Evolutionary conservation across 2,888 invertebrate species (phyloP), one percentile per base, ranked within the genome.

Genomic region (Apodemia hepburni): DNA sequence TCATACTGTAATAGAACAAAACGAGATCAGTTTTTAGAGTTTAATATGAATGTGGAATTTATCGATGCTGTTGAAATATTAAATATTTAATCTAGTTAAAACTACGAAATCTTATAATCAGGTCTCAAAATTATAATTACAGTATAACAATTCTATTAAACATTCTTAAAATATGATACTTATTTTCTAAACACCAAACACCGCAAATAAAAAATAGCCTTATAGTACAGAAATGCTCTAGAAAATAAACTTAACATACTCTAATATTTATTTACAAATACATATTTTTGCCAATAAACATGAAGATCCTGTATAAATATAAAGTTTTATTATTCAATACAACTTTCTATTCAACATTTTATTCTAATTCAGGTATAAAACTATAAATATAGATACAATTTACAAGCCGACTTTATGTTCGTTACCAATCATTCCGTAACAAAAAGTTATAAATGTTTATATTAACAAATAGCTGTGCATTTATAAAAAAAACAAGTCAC

Each of bases 121-220:
- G 82, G 82, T 84, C 80, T 81, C 81, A 81, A 72, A 76, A 75
- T 76, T 72, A 61, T 17, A n/a, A 17, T 62, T 59, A 63, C 18
- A 18, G 12, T 42, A 11, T 58, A 61, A 63, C 29, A 57, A 42
- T 60, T 65, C 11, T 59, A 38, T 59, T 61, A 61, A 54, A 54
- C 42, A 59, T 60, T 58, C 12, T 64, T 69, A 63, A 65, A 69
- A 69, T 69, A 69, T 70, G 66, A 71, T 70, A 61, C 69, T 71
- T 82, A 82, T 63, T 66, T 18, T 67, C 82, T 86, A 87, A 54
- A 89, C 88, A 89, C 73, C 88, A 85, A 89, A 89, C 87, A 87
- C 81, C 63, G 86, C 88, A 89, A 88, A 81, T 70, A 59, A 87
- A 81, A 42, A 66, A 71, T 69, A 82, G 83, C 84, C 67, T 71